phyloP scores from a whole-genome alignment of 2,797 vertebrate genomes.

The Pangasius sanitwongsei region DNA sequence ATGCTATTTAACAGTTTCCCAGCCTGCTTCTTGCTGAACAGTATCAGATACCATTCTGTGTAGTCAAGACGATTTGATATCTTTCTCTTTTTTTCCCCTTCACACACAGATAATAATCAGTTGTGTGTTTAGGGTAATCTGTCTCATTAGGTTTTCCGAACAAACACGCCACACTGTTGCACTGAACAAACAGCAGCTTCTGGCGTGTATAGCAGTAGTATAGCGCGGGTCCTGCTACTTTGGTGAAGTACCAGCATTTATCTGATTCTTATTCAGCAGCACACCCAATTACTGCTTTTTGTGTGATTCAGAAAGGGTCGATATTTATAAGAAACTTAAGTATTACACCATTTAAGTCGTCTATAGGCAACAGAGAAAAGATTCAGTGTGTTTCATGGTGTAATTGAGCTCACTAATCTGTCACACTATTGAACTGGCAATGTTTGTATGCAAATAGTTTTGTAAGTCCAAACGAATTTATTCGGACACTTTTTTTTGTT shows the following conservation, averaged over 20 bases:
- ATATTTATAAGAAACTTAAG: background rate
- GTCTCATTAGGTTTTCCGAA: background rate
- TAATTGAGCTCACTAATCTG: background rate
- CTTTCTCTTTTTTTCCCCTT: background rate
- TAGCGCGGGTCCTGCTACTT: conserved; percentile 17
- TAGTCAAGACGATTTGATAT: conserved; percentile 16
- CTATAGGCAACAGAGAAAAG: background rate
- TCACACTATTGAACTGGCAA: background rate
- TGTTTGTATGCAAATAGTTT: background rate
- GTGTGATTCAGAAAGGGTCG: conserved; percentile 24
- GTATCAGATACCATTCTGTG: conserved; percentile 33
- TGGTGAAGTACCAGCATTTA: conserved; percentile 12
- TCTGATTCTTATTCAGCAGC: conserved; percentile 25
- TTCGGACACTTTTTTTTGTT: background rate
- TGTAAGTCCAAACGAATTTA: background rate
- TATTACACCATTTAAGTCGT: background rate
- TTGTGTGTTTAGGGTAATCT: conserved; percentile 23
- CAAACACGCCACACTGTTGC: conserved; percentile 25
- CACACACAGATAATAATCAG: conserved; percentile 13
- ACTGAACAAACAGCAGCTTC: conserved; percentile 39
- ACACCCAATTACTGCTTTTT: conserved; percentile 23
- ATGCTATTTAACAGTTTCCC: background rate
- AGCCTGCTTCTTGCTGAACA: background rate
- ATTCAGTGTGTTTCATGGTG: background rate
- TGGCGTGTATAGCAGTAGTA: background rate